Conservation (phyloP, 2,888 invertebrate genomes). For the Pardosa pseudoannulata region DNA sequence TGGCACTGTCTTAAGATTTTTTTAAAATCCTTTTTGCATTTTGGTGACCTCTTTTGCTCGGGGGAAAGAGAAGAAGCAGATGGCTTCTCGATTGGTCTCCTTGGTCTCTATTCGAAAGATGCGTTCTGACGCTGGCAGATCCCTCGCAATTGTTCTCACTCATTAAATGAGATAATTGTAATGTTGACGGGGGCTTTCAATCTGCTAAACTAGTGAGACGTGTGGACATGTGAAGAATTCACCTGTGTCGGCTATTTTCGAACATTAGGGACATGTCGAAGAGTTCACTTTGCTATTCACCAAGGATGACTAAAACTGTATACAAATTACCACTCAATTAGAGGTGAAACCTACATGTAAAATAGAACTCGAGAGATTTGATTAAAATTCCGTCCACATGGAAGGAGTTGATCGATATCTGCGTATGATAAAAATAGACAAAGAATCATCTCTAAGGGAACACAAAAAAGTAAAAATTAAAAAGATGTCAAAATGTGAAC, state of each 20-base stretch:
- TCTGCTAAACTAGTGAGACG: not conserved
- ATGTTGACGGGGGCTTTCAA: not conserved
- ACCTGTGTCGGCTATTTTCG: not conserved
- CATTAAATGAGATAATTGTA: not conserved
- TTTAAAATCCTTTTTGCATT: not conserved
- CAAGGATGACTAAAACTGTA: too few relatives aligned
- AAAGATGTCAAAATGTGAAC: too few relatives aligned
- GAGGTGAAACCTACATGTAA: too few relatives aligned
- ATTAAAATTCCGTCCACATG: too few relatives aligned
- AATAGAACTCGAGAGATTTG: too few relatives aligned
- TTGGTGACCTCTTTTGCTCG: not conserved
- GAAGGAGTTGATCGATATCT: too few relatives aligned
- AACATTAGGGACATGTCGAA: not conserved
- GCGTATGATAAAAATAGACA: too few relatives aligned
- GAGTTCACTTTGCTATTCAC: too few relatives aligned
- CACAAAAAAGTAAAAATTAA: too few relatives aligned
- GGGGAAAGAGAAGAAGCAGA: not conserved
- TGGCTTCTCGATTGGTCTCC: not conserved
- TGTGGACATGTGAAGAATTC: not conserved
- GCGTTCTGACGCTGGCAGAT: not conserved
- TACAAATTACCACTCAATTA: too few relatives aligned
- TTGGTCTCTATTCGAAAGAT: not conserved
- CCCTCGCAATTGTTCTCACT: not conserved
- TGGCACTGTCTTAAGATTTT: not conserved
- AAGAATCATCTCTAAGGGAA: too few relatives aligned